Evolutionary conservation across 1,140 invertebrate genomes (phyloP), one percentile per base, ranked within the genome.

Genomic region (Nautilus pompilius): DNA sequence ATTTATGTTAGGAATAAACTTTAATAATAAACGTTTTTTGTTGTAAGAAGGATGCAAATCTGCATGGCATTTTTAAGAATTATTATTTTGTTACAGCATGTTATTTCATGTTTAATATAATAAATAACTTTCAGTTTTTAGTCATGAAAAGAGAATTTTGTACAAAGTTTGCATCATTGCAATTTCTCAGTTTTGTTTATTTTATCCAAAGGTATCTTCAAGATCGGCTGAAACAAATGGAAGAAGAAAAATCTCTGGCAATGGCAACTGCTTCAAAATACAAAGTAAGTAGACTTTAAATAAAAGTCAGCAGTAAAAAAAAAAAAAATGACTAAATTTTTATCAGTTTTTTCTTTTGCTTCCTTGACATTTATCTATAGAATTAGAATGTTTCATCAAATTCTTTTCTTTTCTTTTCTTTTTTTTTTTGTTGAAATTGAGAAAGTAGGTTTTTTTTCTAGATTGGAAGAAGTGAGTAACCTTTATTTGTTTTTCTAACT

Each of bases 201-300:
- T 61, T n/a, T 63, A 4, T 58, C 34, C 33, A 13, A 61, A 79
- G 74, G 34, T 79, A 71, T 67, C 83, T 93, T 24, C 89, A 92
- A 80, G 91, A 93, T 75, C 87, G 90, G 75, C 79, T 93, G 32
- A 90, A 90, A 69, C 90, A 92, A 75, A 83, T 89, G 64, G 86
- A 91, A 68, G 89, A 91, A 68, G 92, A 94, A 78, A 90, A 91
- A 70, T 88, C 90, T 69, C 82, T 93, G 65, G 77, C 79, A 15
- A 74, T 82, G 72, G 75, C 78, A 30, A 80, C 83, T 24, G 75
- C 80, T 20, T 75, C 81, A 5, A 85, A 84, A 72, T 85, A 84
- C 67, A 84, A 83, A 67, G 81, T 82, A 70, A 54, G 45, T 46
- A 41, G n/a, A 41, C 36, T 41, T 8, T 41, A 10, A 41, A n/a